Conservation (phyloP, 2,113 vertebrate genomes). For the Takifugu bimaculatus region DNA sequence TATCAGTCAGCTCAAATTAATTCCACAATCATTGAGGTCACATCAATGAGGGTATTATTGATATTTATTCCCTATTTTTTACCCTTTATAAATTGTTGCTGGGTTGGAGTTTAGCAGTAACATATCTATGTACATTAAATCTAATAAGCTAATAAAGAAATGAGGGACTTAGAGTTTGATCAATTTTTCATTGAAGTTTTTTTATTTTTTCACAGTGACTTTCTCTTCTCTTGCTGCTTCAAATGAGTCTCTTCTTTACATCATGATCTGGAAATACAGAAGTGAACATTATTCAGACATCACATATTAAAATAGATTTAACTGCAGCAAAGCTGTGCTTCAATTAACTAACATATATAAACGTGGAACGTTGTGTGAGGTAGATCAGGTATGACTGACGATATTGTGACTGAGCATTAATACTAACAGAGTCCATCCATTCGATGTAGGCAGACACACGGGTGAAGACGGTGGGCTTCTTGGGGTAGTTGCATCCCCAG, state of each 20-base stretch:
- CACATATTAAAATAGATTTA: neutral
- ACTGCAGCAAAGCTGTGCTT: neutral
- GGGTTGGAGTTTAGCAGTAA: too few species aligned
- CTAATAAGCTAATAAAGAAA: too few species aligned
- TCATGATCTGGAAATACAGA: constrained; percentile 48
- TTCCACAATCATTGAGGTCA: too few species aligned
- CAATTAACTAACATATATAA: neutral
- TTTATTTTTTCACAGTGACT: constrained; percentile 14
- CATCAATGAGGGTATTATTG: too few species aligned
- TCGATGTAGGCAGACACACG: constrained; percentile 80
- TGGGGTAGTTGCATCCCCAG: constrained; percentile 67
- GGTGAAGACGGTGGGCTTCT: constrained; percentile 86
- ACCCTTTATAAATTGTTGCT: too few species aligned
- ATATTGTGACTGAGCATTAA: neutral
- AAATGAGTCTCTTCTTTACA: constrained; percentile 1
- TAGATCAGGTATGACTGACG: neutral
- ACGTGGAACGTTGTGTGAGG: neutral
- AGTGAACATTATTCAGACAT: neutral
- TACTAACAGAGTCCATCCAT: constrained; percentile 74
- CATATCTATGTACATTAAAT: too few species aligned
- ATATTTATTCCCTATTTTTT: too few species aligned
- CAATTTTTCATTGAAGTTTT: constrained; percentile 12
- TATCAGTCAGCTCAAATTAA: too few species aligned
- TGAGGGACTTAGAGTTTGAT: too few species aligned
- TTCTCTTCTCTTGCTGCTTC: neutral